Base-by-base conservation (phyloP, 2,113 vertebrate genomes). In the Phyllostomus hastatus region DNA sequence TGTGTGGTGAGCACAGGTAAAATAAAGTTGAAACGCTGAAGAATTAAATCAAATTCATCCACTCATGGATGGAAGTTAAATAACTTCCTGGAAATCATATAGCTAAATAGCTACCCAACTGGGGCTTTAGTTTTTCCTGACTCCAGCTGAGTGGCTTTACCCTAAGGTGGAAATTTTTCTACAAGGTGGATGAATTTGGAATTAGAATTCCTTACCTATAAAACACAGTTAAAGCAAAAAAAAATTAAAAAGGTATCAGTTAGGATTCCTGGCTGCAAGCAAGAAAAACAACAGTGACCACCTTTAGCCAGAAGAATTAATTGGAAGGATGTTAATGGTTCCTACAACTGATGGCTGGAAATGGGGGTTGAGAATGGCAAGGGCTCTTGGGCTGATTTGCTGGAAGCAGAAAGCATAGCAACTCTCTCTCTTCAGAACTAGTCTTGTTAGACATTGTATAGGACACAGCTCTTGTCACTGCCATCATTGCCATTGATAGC, bases 21-120 rank as follows among this genome's bases (percentile, higher is more conserved):
- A 46, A 57, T 82, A 66, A 7, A 80, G 52, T 12, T 43, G 15
- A n/a, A 81, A 43, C 33, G 31, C 5, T 67, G 33, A 86, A 93
- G 79, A 69, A 95, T 73, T 93, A 80, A 86, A 80, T 88, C 84
- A 75, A 86, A 78, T 17, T 54, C 24, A 66, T 31, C 35, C 7
- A 17, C n/a, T 79, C 35, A 24, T 5, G 2, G 50, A n/a, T 6
- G 31, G 43, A n/a, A 33, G 46, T 59, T 61, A 61, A 64, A 43
- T 50, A 66, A 84, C 5, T 17, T 54, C 5, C 14, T 76, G 24
- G 35, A 95, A 91, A 72, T 54, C n/a, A 20, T 52, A 28, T 4
- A 33, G 3, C 9, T 70, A 50, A 61, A 78, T 2, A 22, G 26
- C 7, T 76, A 10, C 2, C 1, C 2, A 82, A 50, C 2, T 43